Percentiles rank a stretch among this genome's conserved stretches.
These are phyloP conservation scores for Ancistrus triradiatus DNA, from an alignment of 2,113 vertebrate genomes.

Conservation along the genomic window DNA sequence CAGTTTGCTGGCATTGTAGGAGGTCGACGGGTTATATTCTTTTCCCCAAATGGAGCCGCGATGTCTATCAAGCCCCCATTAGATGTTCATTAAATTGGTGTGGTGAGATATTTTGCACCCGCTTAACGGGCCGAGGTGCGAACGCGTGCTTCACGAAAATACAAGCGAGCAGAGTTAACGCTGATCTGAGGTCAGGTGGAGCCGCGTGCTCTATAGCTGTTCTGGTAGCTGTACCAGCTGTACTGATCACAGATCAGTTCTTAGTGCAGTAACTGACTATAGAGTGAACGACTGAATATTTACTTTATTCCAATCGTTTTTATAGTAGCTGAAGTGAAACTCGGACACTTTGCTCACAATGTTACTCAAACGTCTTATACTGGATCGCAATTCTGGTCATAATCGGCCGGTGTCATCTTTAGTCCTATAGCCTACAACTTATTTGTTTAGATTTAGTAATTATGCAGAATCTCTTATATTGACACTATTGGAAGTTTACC, in stretches of 20 bases:
- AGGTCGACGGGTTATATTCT: conserved; percentile 26
- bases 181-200: conserved; percentile 29
- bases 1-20: conserved; percentile 47
- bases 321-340: no score
- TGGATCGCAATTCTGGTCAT: no score
- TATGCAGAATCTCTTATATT: no score
- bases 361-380: no score
- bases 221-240: no score
- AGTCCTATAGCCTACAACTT: no score
- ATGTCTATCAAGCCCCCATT: conserved; percentile 52
- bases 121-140: conserved; percentile 35
- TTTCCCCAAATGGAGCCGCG: conserved; percentile 45
- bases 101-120: conserved; percentile 54
- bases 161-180: neutral
- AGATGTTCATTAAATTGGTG: conserved; percentile 48
- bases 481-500: no score
- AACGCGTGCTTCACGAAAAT: conserved; percentile 45
- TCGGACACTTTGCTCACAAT: no score
- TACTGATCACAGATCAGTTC: neutral
- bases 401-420: no score
- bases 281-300: no score
- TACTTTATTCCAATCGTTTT: no score
- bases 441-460: no score
- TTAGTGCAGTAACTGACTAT: neutral
- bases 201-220: neutral